Conservation (phyloP, 1,140 invertebrate genomes). For the Pogonomyrmex barbatus region DNA sequence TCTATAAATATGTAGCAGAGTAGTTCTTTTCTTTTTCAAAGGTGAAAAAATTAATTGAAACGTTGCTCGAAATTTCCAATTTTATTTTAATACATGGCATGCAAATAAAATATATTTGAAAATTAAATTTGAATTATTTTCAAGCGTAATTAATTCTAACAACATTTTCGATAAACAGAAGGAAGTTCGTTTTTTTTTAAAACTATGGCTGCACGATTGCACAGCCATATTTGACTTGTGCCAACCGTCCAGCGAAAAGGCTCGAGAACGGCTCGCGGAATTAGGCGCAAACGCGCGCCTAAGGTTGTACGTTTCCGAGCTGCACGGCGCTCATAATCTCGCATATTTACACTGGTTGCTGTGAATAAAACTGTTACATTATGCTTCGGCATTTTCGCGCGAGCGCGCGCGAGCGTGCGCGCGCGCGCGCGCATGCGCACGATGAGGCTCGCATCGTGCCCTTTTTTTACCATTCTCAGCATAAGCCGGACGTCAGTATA, state of each 20-base stretch:
- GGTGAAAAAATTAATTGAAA: too few relatives aligned
- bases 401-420: conserved; percentile 16
- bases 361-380: conserved; percentile 76
- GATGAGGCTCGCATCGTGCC: conserved; percentile 4
- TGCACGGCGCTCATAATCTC: conserved; percentile 68
- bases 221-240: not conserved
- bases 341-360: conserved; percentile 69
- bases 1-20: too few relatives aligned
- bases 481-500: conserved; percentile 49
- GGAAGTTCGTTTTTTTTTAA: not conserved
- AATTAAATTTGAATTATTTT: not conserved
- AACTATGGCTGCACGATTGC: not conserved
- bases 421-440: not conserved
- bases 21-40: too few relatives aligned
- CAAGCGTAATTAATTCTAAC: not conserved
- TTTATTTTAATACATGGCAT: too few relatives aligned
- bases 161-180: not conserved
- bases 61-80: too few relatives aligned
- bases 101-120: too few relatives aligned
- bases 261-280: conserved; percentile 49
- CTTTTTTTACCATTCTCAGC: conserved; percentile 46
- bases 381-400: conserved; percentile 67
- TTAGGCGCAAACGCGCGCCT: conserved; percentile 67
- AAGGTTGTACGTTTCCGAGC: conserved; percentile 18
- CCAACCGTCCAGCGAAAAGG: not conserved